Base-by-base conservation (phyloP, 2,888 invertebrate genomes). In the Eurytoma californica region DNA sequence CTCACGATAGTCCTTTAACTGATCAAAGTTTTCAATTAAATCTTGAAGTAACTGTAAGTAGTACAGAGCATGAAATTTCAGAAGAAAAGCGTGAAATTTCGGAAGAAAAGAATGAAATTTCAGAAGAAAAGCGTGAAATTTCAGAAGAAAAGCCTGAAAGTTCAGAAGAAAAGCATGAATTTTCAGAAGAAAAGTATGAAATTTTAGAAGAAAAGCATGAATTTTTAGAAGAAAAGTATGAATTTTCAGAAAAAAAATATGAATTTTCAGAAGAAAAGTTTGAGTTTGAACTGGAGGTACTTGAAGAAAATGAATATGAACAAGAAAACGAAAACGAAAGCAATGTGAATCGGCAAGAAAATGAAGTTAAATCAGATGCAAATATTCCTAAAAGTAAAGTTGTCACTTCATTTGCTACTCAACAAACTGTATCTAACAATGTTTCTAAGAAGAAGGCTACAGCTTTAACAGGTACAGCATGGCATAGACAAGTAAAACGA, bases 401-500 rank as follows among this genome's bases (percentile, higher is more conserved):
- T 3, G 70, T 80, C 16, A 49, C 76, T 30, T 55, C 75, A 1
- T 76, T 68, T 76, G 14, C 14, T 60, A n/a, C 39, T 53, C 14
- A 58, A 5, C 4, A 53, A 7, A 39, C n/a, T 76, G 55, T 18
- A 49, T 18, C 55, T 66, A 49, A 47, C 51, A 79, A 30, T 61
- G 60, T 13, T 55, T 16, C 61, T 13, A 83, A 83, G n/a, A 80
- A 77, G 30, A 78, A 77, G 39, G 39, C 73, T 9, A 51, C 80
- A 18, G 24, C 77, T 3, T 69, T 80, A 47, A 75, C 82, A 63
- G 82, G 78, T 20, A 80, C 65, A 65, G 81, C 82, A 49, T 79
- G 80, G 69, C 77, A 68, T 18, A 73, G 61, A 39, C 79, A 81
- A 79, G 13, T 76, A 55, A 80, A 80, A 55, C 68, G 81, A 30